Evolutionary conservation across 2,113 vertebrate species (phyloP).

Genomic region (Tyrannus savana): DNA sequence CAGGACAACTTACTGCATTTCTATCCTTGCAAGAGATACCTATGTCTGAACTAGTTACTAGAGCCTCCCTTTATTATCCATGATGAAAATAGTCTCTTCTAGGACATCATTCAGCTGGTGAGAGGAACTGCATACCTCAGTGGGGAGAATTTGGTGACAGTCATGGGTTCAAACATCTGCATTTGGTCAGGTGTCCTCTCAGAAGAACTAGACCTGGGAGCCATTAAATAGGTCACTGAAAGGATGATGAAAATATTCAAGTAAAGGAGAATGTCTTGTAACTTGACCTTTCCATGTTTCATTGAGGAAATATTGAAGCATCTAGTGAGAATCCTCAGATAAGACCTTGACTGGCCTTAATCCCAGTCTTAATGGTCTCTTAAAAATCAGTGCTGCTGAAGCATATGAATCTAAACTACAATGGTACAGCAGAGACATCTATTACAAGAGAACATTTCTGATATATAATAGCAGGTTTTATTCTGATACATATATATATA

Average conservation of each 20-base stretch:
- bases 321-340: not conserved
- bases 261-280: not conserved
- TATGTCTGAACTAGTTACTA: not conserved
- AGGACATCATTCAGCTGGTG: not conserved
- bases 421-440: not conserved
- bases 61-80: not conserved
- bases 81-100: not conserved
- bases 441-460: not conserved
- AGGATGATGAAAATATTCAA: not conserved
- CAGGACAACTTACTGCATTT: not conserved
- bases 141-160: not conserved
- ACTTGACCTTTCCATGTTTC: rapidly evolving
- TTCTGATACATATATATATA: not conserved
- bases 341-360: not conserved
- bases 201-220: not conserved
- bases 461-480: not conserved
- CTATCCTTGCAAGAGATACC: not conserved
- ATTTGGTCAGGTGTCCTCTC: not conserved
- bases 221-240: not conserved
- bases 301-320: not conserved
- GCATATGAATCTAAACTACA: not conserved
- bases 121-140: not conserved
- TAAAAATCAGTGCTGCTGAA: not conserved
- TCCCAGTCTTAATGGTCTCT: not conserved
- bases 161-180: not conserved